Evolutionary conservation across 2,888 invertebrate genomes (phyloP).

Genomic region (Tortrix viridana): DNA sequence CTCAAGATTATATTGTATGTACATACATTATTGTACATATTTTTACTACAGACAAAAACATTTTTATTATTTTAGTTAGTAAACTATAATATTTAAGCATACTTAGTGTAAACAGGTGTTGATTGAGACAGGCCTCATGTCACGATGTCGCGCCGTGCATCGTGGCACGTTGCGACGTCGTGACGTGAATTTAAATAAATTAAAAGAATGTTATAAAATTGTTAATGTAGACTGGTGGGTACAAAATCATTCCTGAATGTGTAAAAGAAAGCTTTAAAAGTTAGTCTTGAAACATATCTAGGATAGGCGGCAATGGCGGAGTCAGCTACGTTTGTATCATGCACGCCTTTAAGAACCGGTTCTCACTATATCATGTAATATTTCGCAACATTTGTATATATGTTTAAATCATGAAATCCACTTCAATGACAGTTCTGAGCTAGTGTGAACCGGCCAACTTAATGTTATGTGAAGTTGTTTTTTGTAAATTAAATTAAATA

Average conservation of each 20-base stretch:
- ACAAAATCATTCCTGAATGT: constrained; percentile 41
- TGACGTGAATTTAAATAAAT: too few species aligned
- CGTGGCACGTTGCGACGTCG: too few species aligned
- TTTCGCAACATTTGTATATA: not conserved
- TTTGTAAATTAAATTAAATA: constrained; percentile 8
- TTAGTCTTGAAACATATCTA: constrained; percentile 66
- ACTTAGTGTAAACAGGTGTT: not conserved
- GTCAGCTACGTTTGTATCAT: constrained; percentile 53
- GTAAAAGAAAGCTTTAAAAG: constrained; percentile 66
- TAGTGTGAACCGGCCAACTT: constrained; percentile 11
- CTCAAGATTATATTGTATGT: too few species aligned
- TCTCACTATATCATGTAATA: not conserved
- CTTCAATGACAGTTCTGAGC: not conserved
- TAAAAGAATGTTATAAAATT: not conserved
- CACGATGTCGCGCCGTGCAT: too few species aligned
- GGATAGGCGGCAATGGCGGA: constrained; percentile 45
- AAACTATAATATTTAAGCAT: too few species aligned
- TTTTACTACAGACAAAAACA: too few species aligned
- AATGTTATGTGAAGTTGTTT: constrained; percentile 16
- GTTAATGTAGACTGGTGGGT: not conserved
- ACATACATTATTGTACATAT: too few species aligned
- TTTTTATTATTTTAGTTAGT: too few species aligned
- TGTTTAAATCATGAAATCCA: too few species aligned
- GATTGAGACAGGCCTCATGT: too few species aligned
- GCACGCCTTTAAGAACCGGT: constrained; percentile 50